Evolutionary conservation across 2,797 vertebrate species (phyloP).

Genomic region (Rhinoraja longicauda): DNA sequence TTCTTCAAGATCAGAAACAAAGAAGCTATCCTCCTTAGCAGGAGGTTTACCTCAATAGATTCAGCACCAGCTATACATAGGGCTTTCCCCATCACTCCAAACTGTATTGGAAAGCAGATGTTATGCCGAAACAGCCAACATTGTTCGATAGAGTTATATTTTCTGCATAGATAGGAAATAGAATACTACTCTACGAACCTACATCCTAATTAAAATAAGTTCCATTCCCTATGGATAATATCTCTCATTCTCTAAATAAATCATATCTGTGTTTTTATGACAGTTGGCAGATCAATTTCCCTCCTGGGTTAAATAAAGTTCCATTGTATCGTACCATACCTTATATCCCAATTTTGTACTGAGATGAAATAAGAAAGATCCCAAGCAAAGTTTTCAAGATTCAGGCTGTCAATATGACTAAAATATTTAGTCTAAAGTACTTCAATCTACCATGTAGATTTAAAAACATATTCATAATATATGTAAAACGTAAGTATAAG

Average conservation of each 20-base stretch:
- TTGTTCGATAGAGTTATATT: background rate
- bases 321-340: too few species aligned
- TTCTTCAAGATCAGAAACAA: background rate
- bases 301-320: too few species aligned
- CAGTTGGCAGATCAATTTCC: too few species aligned
- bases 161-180: too few species aligned
- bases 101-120: background rate
- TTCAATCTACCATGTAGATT: background rate
- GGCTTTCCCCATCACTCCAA: background rate
- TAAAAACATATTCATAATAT: background rate
- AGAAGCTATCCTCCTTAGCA: background rate
- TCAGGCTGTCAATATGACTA: background rate
- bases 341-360: background rate
- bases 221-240: background rate
- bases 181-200: background rate
- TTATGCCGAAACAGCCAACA: background rate
- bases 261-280: too few species aligned
- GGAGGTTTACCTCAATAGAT: background rate
- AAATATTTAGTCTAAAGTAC: background rate
- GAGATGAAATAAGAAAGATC: background rate
- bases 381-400: background rate
- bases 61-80: background rate
- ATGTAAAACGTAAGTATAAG: background rate
- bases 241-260: background rate
- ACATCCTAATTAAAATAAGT: background rate